Evolutionary conservation across 2,113 vertebrate species (phyloP).

Genomic region (Alectura lathami): DNA sequence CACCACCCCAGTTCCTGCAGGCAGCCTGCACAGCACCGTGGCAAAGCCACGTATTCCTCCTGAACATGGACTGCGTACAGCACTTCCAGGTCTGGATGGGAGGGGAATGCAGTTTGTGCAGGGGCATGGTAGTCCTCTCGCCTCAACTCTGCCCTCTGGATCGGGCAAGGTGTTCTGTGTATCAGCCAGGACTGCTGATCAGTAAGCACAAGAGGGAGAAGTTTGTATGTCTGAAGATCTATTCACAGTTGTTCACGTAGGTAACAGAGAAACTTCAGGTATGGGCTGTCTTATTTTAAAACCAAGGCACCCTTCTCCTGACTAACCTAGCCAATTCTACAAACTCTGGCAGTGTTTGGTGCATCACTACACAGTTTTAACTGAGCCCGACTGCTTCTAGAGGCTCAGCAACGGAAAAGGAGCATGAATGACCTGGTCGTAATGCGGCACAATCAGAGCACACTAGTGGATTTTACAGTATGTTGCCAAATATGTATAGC

Average conservation of each 20-base stretch:
- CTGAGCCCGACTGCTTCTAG: neutral
- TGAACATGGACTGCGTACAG: rapidly evolving
- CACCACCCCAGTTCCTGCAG: neutral
- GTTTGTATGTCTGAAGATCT: neutral
- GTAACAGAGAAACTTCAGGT: neutral
- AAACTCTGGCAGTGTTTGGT: neutral
- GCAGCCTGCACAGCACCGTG: neutral
- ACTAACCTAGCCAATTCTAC: neutral
- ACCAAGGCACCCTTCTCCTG: neutral
- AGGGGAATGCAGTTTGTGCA: neutral
- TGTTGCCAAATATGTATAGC: neutral
- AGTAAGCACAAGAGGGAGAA: neutral
- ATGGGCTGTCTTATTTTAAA: neutral
- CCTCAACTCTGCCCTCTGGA: neutral
- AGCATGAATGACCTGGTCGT: neutral
- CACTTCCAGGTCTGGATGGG: neutral
- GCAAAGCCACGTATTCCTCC: rapidly evolving
- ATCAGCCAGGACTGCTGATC: neutral
- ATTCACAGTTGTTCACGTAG: neutral
- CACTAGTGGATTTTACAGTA: neutral
- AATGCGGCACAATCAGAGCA: neutral
- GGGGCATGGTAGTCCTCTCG: neutral
- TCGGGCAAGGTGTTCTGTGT: neutral
- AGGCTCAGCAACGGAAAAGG: neutral
- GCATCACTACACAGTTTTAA: neutral